Conservation (phyloP, 2,113 vertebrate genomes). For the Tetrao urogallus region DNA sequence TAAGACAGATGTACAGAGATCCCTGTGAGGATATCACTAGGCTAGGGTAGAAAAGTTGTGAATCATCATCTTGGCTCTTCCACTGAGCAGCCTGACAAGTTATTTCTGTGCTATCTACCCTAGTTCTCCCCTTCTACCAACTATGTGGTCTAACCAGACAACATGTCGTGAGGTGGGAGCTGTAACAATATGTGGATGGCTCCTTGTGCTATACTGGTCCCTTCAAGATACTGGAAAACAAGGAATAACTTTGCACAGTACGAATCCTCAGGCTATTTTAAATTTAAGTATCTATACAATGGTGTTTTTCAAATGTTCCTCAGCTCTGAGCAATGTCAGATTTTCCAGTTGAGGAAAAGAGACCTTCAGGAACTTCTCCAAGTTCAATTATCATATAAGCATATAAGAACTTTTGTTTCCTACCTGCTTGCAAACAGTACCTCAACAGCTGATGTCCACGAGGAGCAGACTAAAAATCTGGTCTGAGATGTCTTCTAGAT, state of each 20-base stretch:
- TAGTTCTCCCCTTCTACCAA: not conserved
- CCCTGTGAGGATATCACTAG: not conserved
- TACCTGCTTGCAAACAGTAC: not conserved
- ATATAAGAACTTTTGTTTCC: rapidly evolving
- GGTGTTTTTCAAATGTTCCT: not conserved
- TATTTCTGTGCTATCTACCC: not conserved
- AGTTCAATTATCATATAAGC: not conserved
- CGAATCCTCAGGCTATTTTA: not conserved
- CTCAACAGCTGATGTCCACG: not conserved
- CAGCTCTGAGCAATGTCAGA: not conserved
- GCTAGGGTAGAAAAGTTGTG: not conserved
- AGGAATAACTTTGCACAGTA: not conserved
- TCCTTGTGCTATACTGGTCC: not conserved
- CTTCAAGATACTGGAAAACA: not conserved
- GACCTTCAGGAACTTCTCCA: not conserved
- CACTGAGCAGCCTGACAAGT: not conserved
- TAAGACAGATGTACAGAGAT: not conserved
- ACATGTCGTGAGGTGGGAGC: not conserved
- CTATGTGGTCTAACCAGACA: not conserved
- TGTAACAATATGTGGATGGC: not conserved
- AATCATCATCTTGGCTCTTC: not conserved
- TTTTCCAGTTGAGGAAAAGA: not conserved
- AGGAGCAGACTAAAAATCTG: not conserved
- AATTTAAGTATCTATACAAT: not conserved
- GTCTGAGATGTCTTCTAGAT: not conserved